A percentile compares a stretch with the other conserved stretches of the same genome.
Evolutionary conservation across 2,888 invertebrate species (phyloP).

Genomic region (Automeris io): DNA sequence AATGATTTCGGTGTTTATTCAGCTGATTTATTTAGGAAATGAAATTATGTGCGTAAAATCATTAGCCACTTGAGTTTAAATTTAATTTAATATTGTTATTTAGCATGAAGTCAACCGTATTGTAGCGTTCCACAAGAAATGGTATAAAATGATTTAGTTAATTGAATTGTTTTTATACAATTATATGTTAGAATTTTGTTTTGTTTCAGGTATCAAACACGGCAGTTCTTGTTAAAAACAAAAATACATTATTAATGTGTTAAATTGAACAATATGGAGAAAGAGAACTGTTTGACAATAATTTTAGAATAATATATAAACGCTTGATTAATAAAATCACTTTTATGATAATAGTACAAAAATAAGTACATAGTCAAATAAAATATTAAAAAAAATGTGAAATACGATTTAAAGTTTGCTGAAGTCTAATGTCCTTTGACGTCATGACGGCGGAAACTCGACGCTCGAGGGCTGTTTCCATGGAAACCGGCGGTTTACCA

Average conservation of each 20-base stretch:
- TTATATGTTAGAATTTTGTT: too few species aligned
- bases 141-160: too few species aligned
- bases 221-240: neutral
- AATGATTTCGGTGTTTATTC: too few species aligned
- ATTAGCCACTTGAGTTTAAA: too few species aligned
- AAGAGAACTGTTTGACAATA: neutral
- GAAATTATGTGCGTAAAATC: too few species aligned
- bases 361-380: conserved; percentile 5
- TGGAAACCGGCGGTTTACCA: conserved; percentile 65
- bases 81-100: too few species aligned
- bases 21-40: too few species aligned
- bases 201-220: neutral
- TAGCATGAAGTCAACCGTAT: too few species aligned
- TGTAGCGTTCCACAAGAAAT: too few species aligned
- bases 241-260: neutral
- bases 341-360: neutral
- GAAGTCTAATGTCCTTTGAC: conserved; percentile 33
- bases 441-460: conserved; percentile 50
- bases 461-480: conserved; percentile 46
- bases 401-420: conserved; percentile 16
- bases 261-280: neutral
- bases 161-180: neutral
- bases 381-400: conserved; percentile 38
- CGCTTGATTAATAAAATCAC: neutral
- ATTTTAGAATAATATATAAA: neutral